A percentile compares a stretch with the other conserved stretches of the same genome.
phyloP scores from a whole-genome alignment of 92 coral and sea anemone species.

The Siderastrea siderea region DNA sequence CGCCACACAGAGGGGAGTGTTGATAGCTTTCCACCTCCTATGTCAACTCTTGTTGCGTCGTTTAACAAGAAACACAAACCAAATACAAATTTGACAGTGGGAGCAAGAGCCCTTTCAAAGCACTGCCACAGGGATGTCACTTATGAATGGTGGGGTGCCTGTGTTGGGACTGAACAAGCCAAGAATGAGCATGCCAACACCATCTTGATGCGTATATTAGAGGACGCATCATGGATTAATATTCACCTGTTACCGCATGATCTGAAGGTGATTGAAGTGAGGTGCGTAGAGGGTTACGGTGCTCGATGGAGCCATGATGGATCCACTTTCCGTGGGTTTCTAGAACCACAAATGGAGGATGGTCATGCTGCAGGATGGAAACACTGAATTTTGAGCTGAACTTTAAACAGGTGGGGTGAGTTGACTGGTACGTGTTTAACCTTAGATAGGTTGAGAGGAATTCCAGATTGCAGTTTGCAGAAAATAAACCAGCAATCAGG shows the following conservation, averaged over 20 bases:
- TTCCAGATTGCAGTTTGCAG: too few relatives aligned
- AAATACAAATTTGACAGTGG: conserved; percentile 80
- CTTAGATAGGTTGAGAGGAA: too few relatives aligned
- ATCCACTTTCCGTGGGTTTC: conserved; percentile 86
- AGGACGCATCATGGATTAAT: conserved; percentile 92
- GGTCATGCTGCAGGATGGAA: conserved; percentile 93
- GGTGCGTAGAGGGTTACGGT: conserved; percentile 90
- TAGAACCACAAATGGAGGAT: conserved; percentile 95
- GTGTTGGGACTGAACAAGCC: conserved; percentile 80
- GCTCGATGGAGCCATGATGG: conserved; percentile 96
- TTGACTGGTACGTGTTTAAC: too few relatives aligned
- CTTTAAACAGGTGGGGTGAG: not conserved
- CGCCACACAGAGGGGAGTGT: conserved; percentile 91
- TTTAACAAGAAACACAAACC: conserved; percentile 79
- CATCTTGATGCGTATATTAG: conserved; percentile 63
- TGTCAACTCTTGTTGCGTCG: conserved; percentile 57
- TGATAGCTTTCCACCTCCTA: conserved; percentile 84
- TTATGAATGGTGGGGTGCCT: conserved; percentile 90
- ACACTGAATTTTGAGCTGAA: conserved; percentile 53
- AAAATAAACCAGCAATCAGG: too few relatives aligned
- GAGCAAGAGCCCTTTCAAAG: conserved; percentile 94
- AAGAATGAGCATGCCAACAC: conserved; percentile 86
- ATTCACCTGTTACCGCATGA: conserved; percentile 88
- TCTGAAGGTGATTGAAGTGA: conserved; percentile 88
- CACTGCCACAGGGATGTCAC: conserved; percentile 90